Base-by-base conservation (phyloP, 2,888 invertebrate genomes). In the Therioaphis trifolii region DNA sequence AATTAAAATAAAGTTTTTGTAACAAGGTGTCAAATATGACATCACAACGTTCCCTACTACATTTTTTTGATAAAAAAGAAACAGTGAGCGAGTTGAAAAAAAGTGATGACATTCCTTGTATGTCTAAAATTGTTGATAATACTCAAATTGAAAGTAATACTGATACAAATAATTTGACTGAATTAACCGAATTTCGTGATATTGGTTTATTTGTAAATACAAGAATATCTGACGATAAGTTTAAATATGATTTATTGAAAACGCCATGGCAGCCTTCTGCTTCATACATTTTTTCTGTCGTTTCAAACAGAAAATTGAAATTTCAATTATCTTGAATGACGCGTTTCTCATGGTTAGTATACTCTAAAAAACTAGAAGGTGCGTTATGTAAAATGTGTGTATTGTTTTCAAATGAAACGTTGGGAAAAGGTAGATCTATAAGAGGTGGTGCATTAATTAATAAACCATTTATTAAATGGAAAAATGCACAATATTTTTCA, bases 191-290 rank as follows among this genome's bases (percentile, higher is more conserved):
- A 40, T 40, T 40, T 11, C 40, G 1, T 66, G 66, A 21, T 66
- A 40, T 66, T 66, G 66, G 66, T 66, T 66, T 40, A n/a, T 66
- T 21, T 66, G 21, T 66, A 11, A 40, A n/a, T 66, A 66, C 18
- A 66, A 66, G 66, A 40, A 66, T 66, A 66, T 66, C 66, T 66
- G 40, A 66, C 40, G 18, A 63, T 63, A 63, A 63, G 18, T 18
- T 63, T 15, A 63, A 63, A 18, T 63, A 35, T 63, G 63, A 63
- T 63, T 63, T 63, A 63, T 63, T 63, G 63, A 63, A 63, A 63
- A 63, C 29, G 29, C 18, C 29, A 63, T 63, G 63, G 27, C 63
- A 63, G 29, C 63, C 63, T 29, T 11, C 46, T 46, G 11, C 15
- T 46, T 46, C 29, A 63, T 35, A 35, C 29, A 63, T 29, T 7